phyloP scores from a whole-genome alignment of 2,113 vertebrate species.

The Eulemur rufifrons region DNA sequence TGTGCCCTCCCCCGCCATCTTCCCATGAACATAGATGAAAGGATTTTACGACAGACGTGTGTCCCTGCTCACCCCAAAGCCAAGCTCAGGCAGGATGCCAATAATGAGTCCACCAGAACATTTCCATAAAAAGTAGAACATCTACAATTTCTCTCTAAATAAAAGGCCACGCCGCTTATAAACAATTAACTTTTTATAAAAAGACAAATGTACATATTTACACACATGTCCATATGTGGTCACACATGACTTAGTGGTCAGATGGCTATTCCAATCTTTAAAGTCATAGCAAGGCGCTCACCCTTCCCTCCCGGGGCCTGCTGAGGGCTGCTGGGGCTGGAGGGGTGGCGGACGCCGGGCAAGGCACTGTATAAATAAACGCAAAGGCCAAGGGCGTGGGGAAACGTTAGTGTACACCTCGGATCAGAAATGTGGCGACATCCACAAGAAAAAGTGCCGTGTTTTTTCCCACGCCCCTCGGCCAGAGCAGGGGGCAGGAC shows the following conservation, averaged over 20 bases:
- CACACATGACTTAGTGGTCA: slow-evolving; percentile 73
- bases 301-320: slow-evolving; percentile 20
- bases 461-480: slow-evolving; percentile 34
- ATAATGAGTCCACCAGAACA: background rate
- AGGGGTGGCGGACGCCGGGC: background rate
- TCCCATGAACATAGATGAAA: background rate
- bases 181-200: slow-evolving; percentile 82
- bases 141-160: slow-evolving; percentile 9
- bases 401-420: slow-evolving; percentile 71
- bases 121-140: slow-evolving; percentile 9
- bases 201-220: slow-evolving; percentile 86
- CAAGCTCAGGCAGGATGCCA: background rate
- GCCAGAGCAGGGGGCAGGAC: slow-evolving; percentile 36
- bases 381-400: slow-evolving; percentile 64
- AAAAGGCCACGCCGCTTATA: slow-evolving; percentile 56
- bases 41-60: background rate
- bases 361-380: slow-evolving; percentile 74
- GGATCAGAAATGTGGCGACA: background rate
- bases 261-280: slow-evolving; percentile 32
- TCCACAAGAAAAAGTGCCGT: slow-evolving; percentile 53
- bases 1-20: background rate
- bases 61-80: background rate
- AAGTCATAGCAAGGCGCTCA: background rate
- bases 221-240: slow-evolving; percentile 77
- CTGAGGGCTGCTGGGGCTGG: slow-evolving; percentile 1